These are phyloP conservation scores for Otis tarda DNA, from an alignment of 2,113 vertebrate species.

Conservation along the genomic window DNA sequence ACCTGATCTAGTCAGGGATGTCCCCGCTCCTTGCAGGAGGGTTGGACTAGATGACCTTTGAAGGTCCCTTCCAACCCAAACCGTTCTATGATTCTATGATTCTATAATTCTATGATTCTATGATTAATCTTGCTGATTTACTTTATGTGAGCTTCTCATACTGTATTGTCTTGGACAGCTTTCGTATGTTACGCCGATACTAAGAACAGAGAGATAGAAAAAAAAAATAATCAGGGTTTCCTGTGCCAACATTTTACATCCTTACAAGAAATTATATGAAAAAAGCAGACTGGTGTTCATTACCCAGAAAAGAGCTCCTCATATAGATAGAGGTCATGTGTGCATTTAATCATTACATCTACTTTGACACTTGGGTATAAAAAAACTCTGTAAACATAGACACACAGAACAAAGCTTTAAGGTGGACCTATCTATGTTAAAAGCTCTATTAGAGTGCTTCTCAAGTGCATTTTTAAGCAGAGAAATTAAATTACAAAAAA, in stretches of 20 bases:
- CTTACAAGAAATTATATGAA: neutral
- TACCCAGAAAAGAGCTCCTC: neutral
- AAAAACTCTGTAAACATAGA: neutral
- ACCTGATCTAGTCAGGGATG: too few relatives aligned
- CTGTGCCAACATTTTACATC: neutral
- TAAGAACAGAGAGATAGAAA: neutral
- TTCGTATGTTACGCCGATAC: neutral
- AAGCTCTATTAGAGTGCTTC: neutral
- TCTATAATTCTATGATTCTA: too few relatives aligned
- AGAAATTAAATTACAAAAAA: conserved; percentile 20
- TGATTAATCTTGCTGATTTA: neutral
- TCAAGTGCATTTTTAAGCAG: neutral
- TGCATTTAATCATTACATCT: neutral
- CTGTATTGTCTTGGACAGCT: neutral
- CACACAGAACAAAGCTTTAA: neutral
- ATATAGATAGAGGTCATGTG: neutral
- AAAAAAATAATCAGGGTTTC: neutral
- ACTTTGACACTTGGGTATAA: neutral
- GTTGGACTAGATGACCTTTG: too few relatives aligned
- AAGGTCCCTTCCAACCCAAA: too few relatives aligned
- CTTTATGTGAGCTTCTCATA: neutral
- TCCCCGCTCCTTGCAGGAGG: too few relatives aligned
- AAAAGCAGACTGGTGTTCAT: neutral
- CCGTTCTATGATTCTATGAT: too few relatives aligned
- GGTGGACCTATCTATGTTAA: neutral